These are phyloP conservation scores for Poecilia picta DNA, from an alignment of 2,797 vertebrate genomes.

Conservation along the genomic window DNA sequence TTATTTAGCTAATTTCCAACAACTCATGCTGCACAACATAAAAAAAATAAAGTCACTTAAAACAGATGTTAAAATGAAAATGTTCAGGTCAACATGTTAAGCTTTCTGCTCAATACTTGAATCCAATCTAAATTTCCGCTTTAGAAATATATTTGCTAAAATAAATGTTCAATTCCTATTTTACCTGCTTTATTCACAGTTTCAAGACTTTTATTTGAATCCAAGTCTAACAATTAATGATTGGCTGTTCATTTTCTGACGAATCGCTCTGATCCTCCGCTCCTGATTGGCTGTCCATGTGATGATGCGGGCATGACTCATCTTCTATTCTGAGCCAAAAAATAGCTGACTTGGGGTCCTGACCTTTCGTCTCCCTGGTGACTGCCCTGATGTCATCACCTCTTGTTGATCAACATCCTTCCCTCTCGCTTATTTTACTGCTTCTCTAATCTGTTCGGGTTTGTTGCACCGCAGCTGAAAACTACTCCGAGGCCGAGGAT, in stretches of 20 bases:
- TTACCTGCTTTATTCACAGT: neutral
- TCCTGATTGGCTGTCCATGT: conserved; percentile 41
- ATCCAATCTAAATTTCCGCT: neutral
- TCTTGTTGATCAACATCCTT: conserved; percentile 21
- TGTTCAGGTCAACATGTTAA: neutral
- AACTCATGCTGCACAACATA: neutral
- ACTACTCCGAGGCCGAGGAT: too few species aligned
- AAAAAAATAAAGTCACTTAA: neutral
- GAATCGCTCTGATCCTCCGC: conserved; percentile 15
- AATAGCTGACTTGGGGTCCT: conserved; percentile 40
- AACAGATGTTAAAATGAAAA: neutral
- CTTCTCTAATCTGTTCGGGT: conserved; percentile 11
- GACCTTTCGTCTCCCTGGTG: conserved; percentile 71
- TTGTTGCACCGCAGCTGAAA: too few species aligned
- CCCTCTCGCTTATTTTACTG: conserved; percentile 5
- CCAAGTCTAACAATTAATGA: conserved; percentile 8
- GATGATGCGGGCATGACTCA: conserved; percentile 72
- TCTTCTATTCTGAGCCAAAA: conserved; percentile 64
- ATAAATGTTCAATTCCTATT: neutral
- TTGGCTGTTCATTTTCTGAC: conserved; percentile 30
- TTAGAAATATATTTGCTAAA: neutral
- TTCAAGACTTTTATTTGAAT: neutral
- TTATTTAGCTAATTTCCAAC: neutral
- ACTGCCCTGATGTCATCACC: conserved; percentile 56
- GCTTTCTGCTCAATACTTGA: neutral